phyloP scores from a whole-genome alignment of 2,888 invertebrate genomes.

The Chrysodeixis includens region DNA sequence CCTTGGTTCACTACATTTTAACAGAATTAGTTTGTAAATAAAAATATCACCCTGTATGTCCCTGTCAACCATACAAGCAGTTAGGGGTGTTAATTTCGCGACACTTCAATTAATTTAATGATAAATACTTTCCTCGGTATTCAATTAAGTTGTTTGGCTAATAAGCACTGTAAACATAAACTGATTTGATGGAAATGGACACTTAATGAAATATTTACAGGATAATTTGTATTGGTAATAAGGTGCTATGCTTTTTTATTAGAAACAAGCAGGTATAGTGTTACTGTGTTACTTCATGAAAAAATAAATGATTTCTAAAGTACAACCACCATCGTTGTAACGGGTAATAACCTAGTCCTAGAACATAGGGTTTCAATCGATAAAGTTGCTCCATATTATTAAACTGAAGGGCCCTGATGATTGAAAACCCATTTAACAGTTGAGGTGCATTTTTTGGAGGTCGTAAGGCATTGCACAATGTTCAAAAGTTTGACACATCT shows the following conservation, averaged over 20 bases:
- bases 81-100: conserved; percentile 64
- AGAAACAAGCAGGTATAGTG: neutral
- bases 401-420: too few species aligned
- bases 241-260: neutral
- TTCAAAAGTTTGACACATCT: too few species aligned
- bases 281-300: neutral
- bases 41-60: conserved; percentile 33
- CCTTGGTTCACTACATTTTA: neutral
- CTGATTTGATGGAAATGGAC: conserved; percentile 44
- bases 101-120: conserved; percentile 61
- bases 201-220: conserved; percentile 36
- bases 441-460: too few species aligned
- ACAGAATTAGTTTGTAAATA: neutral
- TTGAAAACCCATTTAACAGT: too few species aligned
- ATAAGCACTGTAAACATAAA: conserved; percentile 61
- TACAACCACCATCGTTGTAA: too few species aligned
- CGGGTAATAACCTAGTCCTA: too few species aligned
- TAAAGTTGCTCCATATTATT: too few species aligned
- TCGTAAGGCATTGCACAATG: too few species aligned
- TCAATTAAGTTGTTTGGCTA: conserved; percentile 68
- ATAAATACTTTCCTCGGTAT: conserved; percentile 45
- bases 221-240: conserved; percentile 18
- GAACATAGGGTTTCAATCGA: too few species aligned
- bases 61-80: conserved; percentile 37
- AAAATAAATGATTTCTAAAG: too few species aligned